Evolutionary conservation across 30 jellyfish, hydroid and myxozoan genomes (phyloP).

Genomic region (Hydractinia symbiolongicarpus): DNA sequence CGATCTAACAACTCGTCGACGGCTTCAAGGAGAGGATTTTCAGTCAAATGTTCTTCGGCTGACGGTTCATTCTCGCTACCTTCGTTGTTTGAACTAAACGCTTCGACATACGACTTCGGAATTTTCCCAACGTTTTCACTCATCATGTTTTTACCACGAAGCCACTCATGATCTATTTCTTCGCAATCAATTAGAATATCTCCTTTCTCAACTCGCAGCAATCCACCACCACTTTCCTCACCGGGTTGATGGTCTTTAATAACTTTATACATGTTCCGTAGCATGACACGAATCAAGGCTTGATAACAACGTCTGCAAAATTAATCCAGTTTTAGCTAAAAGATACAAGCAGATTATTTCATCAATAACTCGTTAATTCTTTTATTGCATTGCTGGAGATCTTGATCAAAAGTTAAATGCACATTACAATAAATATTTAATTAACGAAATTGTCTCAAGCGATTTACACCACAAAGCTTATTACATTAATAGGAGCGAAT

Average conservation of each 20-base stretch:
- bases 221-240: slow-evolving; percentile 13
- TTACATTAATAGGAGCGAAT: no score
- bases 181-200: slow-evolving; percentile 69
- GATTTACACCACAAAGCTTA: no score
- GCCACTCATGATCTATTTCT: slow-evolving; percentile 32
- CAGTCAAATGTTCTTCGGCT: slow-evolving; percentile 9
- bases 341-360: no score
- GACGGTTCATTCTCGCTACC: neutral
- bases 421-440: no score
- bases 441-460: no score
- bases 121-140: slow-evolving; percentile 49
- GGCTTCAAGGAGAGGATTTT: neutral
- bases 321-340: no score
- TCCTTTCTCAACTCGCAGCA: slow-evolving; percentile 59
- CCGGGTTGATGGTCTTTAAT: neutral
- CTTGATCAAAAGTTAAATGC: no score
- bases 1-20: slow-evolving; percentile 8
- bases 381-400: no score
- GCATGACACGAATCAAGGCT: neutral
- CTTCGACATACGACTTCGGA: slow-evolving; percentile 47
- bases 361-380: no score
- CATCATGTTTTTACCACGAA: slow-evolving; percentile 48
- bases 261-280: neutral
- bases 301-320: no score
- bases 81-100: slow-evolving; percentile 16